Base-by-base conservation (phyloP, 53 echinoderm and acorn worm species). In the Holothuria leucospilota region DNA sequence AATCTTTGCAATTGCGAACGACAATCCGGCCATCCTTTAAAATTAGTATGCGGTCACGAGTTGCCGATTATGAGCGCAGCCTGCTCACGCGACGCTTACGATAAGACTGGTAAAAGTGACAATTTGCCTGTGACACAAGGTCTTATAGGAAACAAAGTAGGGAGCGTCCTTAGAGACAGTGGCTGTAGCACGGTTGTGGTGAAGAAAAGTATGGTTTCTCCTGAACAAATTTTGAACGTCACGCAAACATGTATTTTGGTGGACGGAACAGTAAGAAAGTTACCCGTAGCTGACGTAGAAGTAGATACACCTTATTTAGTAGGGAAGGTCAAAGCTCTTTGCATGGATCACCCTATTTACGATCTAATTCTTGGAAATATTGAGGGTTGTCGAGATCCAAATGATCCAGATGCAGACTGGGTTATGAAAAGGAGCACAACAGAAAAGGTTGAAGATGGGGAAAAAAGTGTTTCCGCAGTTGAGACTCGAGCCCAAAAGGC, bases 151-250 rank as follows among this genome's bases (percentile, higher is more conserved):
- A 40, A 74, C 39, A 63, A 75, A n/a, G 12, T 70, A 24, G 87
- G 71, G 7, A 71, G 59, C 16, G 87, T 92, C 20, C 68, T 93
- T 24, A 78, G 90, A 62, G 90, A 93, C 69, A 84, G 66, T 62
- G 93, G 90, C 3, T 87, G 90, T 64, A 90, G 82, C 41, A 87
- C 90, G 24, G 81, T 87, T 29, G 87, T 87, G 13, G 93, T 93
- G 30, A 90, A 78, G 71, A 68, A 72, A 51, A 73, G 64, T 39
- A 66, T 93, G 18, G 85, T 90, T 18, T 16, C 53, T 25, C 39
- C 69, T 1, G 53, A 87, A 21, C 69, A 93, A 71, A 85, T 78
- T 39, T 68, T 69, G 14, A 87, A 85, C 8, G 49, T 29, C 71
- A 49, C 20, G 16, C 77, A 84, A 78, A 59, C 25, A 26, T 91